Evolutionary conservation across 1,140 invertebrate genomes (phyloP).

Genomic region (Calliphora vicina): DNA sequence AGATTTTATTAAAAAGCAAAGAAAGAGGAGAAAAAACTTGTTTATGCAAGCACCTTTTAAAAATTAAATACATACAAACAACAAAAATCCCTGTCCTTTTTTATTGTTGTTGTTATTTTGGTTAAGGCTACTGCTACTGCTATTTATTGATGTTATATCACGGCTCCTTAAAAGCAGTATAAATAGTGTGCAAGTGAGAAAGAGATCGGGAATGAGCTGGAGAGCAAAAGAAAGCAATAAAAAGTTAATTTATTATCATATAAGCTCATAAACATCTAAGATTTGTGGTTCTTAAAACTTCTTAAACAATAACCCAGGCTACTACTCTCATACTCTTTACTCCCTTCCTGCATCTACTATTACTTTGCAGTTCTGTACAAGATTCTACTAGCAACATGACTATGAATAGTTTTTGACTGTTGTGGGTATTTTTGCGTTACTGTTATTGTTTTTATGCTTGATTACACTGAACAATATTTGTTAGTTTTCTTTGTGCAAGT

Average conservation of each 20-base stretch:
- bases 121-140: not conserved
- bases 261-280: slow-evolving; percentile 14
- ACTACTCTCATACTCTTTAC: too few relatives aligned
- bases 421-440: too few relatives aligned
- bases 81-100: not conserved
- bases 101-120: not conserved
- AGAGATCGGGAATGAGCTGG: not conserved
- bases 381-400: too few relatives aligned
- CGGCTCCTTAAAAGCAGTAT: not conserved
- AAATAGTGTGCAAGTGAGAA: not conserved
- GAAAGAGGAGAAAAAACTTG: not conserved
- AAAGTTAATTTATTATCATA: slow-evolving; percentile 12
- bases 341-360: too few relatives aligned
- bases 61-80: not conserved
- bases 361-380: too few relatives aligned
- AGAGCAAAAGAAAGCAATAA: not conserved
- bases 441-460: too few relatives aligned
- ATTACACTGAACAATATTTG: too few relatives aligned
- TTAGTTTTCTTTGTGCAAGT: too few relatives aligned
- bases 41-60: not conserved
- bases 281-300: slow-evolving; percentile 15
- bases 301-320: not conserved
- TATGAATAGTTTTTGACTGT: too few relatives aligned
- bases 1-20: too few relatives aligned
- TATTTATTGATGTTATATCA: not conserved